Conservation (phyloP, 2,888 invertebrate species). For the Gari tellinella region DNA sequence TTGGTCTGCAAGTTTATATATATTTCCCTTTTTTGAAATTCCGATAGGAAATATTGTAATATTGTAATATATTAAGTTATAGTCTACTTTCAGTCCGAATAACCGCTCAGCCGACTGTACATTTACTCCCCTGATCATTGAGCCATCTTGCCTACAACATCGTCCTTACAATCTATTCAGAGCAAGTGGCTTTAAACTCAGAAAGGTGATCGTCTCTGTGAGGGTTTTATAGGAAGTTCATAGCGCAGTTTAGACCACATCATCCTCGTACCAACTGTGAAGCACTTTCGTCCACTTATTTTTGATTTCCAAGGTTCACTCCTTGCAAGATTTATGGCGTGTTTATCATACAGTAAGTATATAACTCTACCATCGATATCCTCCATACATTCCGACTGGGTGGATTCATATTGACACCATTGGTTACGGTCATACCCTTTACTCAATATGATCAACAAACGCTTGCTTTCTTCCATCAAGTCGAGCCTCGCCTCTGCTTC, state of each 20-base stretch:
- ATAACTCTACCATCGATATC: conserved; percentile 61
- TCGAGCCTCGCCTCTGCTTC: conserved; percentile 45
- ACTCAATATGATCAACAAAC: conserved; percentile 55
- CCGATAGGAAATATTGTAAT: too few relatives aligned
- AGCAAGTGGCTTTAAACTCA: too few relatives aligned
- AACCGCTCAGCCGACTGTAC: too few relatives aligned
- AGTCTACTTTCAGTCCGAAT: too few relatives aligned
- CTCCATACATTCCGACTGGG: conserved; percentile 55
- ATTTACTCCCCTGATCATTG: too few relatives aligned
- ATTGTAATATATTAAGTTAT: too few relatives aligned
- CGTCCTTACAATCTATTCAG: too few relatives aligned
- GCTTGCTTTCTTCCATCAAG: conserved; percentile 54
- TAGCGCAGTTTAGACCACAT: conserved; percentile 65
- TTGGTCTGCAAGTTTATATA: too few relatives aligned
- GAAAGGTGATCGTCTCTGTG: too few relatives aligned
- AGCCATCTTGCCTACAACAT: too few relatives aligned
- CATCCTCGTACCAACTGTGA: conserved; percentile 47
- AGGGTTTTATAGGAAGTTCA: conserved; percentile 54
- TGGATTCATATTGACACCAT: conserved; percentile 59
- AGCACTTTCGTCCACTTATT: conserved; percentile 53
- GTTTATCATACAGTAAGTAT: conserved; percentile 55
- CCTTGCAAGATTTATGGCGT: conserved; percentile 33
- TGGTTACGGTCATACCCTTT: conserved; percentile 40
- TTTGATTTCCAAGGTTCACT: conserved; percentile 54
- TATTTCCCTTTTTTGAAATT: too few relatives aligned